phyloP scores from a whole-genome alignment of 2,113 vertebrate genomes.

The Martes martes region DNA sequence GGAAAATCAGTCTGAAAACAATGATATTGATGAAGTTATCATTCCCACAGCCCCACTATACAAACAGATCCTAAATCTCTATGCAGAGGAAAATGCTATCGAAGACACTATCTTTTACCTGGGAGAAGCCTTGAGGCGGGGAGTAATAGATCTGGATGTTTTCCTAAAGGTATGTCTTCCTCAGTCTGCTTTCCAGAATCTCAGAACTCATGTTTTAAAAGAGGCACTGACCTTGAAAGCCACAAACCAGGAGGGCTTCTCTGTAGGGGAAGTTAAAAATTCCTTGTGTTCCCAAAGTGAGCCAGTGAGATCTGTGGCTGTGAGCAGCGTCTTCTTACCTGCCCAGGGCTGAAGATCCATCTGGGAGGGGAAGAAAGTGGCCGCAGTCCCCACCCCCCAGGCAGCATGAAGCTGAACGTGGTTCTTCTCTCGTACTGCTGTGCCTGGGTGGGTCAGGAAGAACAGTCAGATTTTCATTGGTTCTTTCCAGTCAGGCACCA shows the following conservation, averaged over 20 bases:
- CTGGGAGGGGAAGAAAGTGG: not conserved
- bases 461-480: not conserved
- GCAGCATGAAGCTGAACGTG: not conserved
- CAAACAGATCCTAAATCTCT: constrained; percentile 98
- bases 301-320: not conserved
- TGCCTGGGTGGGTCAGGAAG: not conserved
- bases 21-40: constrained; percentile 98
- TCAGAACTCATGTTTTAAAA: not conserved
- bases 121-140: constrained; percentile 95
- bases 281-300: not conserved
- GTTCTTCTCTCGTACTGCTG: too few species aligned
- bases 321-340: not conserved
- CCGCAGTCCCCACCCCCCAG: not conserved
- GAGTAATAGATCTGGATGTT: constrained; percentile 97
- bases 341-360: not conserved
- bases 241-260: not conserved
- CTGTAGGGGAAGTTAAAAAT: not conserved
- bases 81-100: constrained; percentile 98
- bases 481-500: not conserved
- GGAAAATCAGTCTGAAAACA: constrained; percentile 99
- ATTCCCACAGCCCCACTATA: constrained; percentile 97
- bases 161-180: constrained; percentile 93
- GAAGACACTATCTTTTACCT: constrained; percentile 99
- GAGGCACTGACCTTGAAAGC: not conserved
- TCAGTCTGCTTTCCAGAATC: not conserved